Base-by-base conservation (phyloP, 2,888 invertebrate species). In the Eupelmus urozonus region DNA sequence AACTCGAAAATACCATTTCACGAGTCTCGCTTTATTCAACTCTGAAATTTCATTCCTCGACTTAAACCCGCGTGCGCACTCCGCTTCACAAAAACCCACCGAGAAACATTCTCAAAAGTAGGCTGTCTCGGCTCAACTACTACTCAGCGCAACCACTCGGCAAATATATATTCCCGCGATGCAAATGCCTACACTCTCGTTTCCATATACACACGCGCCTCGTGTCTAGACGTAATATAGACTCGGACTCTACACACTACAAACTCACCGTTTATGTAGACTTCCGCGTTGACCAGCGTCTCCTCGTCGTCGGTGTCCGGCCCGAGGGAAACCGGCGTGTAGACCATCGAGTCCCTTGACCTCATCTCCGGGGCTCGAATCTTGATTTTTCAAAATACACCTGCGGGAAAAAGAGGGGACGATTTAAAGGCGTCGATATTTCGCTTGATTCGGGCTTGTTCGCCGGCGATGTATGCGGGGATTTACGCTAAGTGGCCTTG, bases 231-330 rank as follows among this genome's bases (percentile, higher is more conserved):
- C 27, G 27, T 1, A n/a, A 55, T 11, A 25, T 25, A 40, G 40
- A 20, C 16, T 23, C 20, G 0, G 29, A 53, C 53, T 53, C 53
- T 53, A 20, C 11, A 53, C 2, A 20, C 3, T 11, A 51, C 25
- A 42, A 13, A 76, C 85, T 88, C 76, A 89, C 89, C 89, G 81
- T 88, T 89, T 57, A 84, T 88, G 85, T 89, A 89, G 57, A 89
- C 84, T 83, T 89, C 89, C 55, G 87, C 89, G 63, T 89, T 89
- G 80, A 89, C 89, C 72, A 89, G 80, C 0, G 89, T 89, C 76
- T 89, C 89, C 79, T 89, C 89, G 78, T 89, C 89, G 76, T 89
- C 89, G 40, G 89, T 89, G 81, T 89, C 89, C 62, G 89, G 88
- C 5, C 88, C 88, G 11, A 89, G 84, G 23, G 89, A 89, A 76